Percentiles rank a stretch among this genome's conserved stretches.
Conservation (phyloP, 2,113 vertebrate genomes). For the Sapajus apella region DNA sequence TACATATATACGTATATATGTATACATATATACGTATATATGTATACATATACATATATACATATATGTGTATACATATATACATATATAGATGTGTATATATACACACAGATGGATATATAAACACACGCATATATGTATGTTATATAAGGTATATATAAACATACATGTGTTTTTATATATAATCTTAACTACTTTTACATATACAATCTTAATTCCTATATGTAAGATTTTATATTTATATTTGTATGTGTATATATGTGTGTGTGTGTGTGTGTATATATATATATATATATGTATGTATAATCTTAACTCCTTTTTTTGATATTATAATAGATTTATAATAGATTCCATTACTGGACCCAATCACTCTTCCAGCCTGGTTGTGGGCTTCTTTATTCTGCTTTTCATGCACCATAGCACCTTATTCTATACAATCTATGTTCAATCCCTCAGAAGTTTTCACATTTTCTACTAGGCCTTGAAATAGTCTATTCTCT, state of each 20-base stretch:
- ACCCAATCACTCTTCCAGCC: neutral
- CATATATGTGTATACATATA: fast-evolving
- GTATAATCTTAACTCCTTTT: neutral
- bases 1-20: no score
- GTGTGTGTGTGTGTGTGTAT: fast-evolving
- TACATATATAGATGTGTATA: no score
- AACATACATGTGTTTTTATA: neutral
- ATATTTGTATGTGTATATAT: no score
- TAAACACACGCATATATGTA: no score
- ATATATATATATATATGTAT: neutral
- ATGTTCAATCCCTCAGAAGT: neutral
- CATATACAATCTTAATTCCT: no score
- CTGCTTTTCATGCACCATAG: neutral
- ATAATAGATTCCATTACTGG: neutral
- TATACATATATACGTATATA: no score
- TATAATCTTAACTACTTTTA: neutral
- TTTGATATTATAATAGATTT: neutral
- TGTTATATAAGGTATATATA: neutral
- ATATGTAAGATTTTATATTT: no score
- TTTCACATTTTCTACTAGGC: neutral
- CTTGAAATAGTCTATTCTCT: neutral
- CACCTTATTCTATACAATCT: neutral
- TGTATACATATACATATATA: no score
- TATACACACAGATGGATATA: no score
- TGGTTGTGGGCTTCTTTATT: neutral